These are phyloP conservation scores for Anoplolepis gracilipes DNA, from an alignment of 1,140 invertebrate species.

Conservation along the genomic window DNA sequence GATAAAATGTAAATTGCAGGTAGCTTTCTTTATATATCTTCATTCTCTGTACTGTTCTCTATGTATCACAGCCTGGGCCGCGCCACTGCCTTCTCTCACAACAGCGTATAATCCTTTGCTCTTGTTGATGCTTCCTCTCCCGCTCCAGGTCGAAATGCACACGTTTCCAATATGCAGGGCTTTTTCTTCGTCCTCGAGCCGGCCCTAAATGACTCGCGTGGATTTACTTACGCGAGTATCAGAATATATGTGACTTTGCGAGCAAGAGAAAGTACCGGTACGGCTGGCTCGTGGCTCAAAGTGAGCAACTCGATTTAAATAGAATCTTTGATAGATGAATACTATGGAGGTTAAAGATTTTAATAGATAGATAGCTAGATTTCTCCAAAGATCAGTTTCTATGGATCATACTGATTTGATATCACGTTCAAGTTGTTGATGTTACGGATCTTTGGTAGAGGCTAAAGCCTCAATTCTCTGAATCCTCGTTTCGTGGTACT, in stretches of 20 bases:
- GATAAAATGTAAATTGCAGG: slow-evolving; percentile 82
- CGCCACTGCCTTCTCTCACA: slow-evolving; percentile 81
- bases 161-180: slow-evolving; percentile 10
- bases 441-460: background rate
- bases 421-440: background rate
- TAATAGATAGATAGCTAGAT: background rate
- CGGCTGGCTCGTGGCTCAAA: background rate
- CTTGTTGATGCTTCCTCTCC: slow-evolving; percentile 10
- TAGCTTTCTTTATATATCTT: slow-evolving; percentile 83
- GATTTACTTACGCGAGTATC: background rate
- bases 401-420: slow-evolving; percentile 6
- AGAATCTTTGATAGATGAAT: background rate
- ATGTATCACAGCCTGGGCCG: slow-evolving; percentile 86
- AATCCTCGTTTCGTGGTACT: background rate
- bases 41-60: slow-evolving; percentile 84
- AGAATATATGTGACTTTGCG: background rate
- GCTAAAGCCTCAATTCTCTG: background rate
- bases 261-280: background rate
- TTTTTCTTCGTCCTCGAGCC: slow-evolving; percentile 5
- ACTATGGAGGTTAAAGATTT: slow-evolving; percentile 6
- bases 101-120: slow-evolving; percentile 12
- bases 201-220: background rate
- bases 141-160: background rate
- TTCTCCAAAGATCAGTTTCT: background rate
- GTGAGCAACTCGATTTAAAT: background rate